Conservation (phyloP, 2,113 vertebrate genomes). For the Stictonetta naevosa region DNA sequence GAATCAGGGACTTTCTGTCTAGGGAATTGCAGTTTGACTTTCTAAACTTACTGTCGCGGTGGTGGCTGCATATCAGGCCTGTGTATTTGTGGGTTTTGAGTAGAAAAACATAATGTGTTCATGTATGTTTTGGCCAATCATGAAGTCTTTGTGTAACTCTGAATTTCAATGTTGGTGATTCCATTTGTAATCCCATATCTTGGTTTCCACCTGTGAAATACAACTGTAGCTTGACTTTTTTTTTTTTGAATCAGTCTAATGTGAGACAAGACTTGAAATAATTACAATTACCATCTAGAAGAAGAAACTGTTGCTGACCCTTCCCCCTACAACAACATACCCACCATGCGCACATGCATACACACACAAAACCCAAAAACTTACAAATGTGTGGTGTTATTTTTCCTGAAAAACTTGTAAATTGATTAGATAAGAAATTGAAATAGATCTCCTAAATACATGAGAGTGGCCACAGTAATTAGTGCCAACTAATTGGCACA, state of each 20-base stretch:
- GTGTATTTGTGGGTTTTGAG: not conserved
- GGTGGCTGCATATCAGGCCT: not conserved
- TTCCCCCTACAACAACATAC: not conserved
- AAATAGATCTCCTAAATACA: not conserved
- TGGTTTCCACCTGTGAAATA: not conserved
- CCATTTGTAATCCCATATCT: not conserved
- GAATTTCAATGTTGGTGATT: not conserved
- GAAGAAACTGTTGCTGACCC: not conserved
- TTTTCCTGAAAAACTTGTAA: not conserved
- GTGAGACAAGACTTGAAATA: not conserved
- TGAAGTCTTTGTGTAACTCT: not conserved
- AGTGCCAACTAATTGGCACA: not conserved
- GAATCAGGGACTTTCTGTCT: not conserved
- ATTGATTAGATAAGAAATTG: not conserved
- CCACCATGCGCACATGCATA: too few species aligned
- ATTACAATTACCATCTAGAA: not conserved
- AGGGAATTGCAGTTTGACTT: not conserved
- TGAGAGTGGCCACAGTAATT: not conserved
- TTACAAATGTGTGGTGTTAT: not conserved
- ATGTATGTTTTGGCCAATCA: not conserved
- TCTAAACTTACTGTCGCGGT: not conserved
- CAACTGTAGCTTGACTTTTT: not conserved
- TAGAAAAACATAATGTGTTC: not conserved
- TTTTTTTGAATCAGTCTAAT: not conserved
- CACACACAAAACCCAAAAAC: not conserved